Evolutionary conservation across 2,888 invertebrate species (phyloP).

Genomic region (Rutpela maculata): DNA sequence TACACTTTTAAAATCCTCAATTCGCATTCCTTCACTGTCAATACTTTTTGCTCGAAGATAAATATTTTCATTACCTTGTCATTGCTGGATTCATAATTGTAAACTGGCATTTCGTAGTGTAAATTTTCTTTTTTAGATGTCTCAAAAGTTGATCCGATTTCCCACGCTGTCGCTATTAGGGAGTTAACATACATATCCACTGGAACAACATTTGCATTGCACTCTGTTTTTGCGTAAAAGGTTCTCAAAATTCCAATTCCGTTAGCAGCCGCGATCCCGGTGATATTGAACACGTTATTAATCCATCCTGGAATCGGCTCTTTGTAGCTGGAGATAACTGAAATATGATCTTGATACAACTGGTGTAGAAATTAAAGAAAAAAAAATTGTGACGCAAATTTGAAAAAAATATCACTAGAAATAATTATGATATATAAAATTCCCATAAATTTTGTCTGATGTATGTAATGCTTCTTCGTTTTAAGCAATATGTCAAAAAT

Average conservation of each 20-base stretch:
- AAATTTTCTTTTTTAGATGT: constrained; percentile 42
- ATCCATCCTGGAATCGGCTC: constrained; percentile 91
- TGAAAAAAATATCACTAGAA: too few relatives aligned
- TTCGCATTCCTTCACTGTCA: too few relatives aligned
- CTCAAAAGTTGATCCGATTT: constrained; percentile 70
- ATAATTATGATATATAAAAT: too few relatives aligned
- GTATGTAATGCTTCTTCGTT: too few relatives aligned
- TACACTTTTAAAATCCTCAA: too few relatives aligned
- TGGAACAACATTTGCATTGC: constrained; percentile 85
- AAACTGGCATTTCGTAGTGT: constrained; percentile 79
- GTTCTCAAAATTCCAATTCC: constrained; percentile 86
- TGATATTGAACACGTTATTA: constrained; percentile 93
- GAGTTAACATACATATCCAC: constrained; percentile 90
- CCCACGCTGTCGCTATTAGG: constrained; percentile 87
- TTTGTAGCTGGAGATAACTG: constrained; percentile 81
- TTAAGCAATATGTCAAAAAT: too few relatives aligned
- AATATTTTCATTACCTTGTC: too few relatives aligned
- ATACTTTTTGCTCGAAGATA: too few relatives aligned
- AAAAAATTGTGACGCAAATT: neutral
- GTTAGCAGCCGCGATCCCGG: constrained; percentile 83
- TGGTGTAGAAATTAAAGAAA: neutral
- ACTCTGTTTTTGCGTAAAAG: constrained; percentile 82
- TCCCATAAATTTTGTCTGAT: too few relatives aligned
- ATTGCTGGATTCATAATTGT: constrained; percentile 83
- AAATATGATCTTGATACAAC: constrained; percentile 50